These are phyloP conservation scores for Vimba vimba DNA, from an alignment of 2,113 vertebrate species.

Conservation along the genomic window DNA sequence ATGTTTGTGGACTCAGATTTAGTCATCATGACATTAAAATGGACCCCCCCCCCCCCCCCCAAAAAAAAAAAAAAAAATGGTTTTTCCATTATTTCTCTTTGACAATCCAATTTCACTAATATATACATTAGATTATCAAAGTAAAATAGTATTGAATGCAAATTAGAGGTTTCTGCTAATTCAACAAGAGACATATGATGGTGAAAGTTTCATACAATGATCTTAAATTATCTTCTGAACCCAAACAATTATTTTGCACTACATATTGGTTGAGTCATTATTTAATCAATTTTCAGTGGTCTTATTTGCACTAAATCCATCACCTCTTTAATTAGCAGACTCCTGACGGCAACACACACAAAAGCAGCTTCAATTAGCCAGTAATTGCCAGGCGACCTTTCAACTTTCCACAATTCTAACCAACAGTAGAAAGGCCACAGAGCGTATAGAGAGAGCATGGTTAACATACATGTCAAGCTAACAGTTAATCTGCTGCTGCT, in stretches of 20 bases:
- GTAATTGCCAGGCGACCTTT: slow-evolving; percentile 8
- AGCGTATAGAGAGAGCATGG: background rate
- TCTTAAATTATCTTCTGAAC: background rate
- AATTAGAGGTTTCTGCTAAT: background rate
- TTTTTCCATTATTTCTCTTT: too few species aligned
- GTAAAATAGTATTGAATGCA: background rate
- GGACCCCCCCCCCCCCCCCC: too few species aligned
- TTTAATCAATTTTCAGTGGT: background rate
- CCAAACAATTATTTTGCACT: background rate
- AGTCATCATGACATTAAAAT: background rate
- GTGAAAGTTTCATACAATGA: background rate
- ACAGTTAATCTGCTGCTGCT: slow-evolving; percentile 40
- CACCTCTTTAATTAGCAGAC: background rate
- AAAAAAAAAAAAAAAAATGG: too few species aligned
- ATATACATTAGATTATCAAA: background rate
- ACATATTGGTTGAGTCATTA: background rate
- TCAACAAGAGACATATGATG: background rate
- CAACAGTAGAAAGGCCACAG: slow-evolving; percentile 19
- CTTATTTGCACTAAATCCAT: background rate
- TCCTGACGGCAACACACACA: background rate
- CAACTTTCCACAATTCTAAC: slow-evolving; percentile 3
- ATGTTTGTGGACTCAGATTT: background rate
- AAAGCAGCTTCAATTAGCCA: background rate
- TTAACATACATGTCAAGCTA: slow-evolving; percentile 37
- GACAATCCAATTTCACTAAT: background rate